Percentiles rank a stretch among this genome's conserved stretches.
Conservation (phyloP, 2,888 invertebrate genomes). For the Busseola fusca region DNA sequence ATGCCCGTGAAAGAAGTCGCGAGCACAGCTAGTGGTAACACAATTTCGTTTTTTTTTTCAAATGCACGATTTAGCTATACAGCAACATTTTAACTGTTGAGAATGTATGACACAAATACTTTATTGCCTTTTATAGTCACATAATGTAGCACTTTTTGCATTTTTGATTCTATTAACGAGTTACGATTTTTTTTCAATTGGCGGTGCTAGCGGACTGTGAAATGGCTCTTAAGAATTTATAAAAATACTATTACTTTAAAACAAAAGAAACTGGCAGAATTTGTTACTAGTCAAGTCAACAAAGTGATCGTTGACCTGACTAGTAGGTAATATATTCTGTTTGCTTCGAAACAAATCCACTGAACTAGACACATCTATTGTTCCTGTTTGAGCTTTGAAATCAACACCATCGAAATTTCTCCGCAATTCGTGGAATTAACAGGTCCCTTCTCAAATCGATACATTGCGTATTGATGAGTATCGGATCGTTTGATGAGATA, state of each 20-base stretch:
- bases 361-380: neutral
- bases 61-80: too few species aligned
- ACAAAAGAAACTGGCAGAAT: neutral
- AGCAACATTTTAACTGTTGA: too few species aligned
- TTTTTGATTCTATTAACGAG: too few species aligned
- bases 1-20: too few species aligned
- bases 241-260: neutral
- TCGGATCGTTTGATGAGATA: neutral
- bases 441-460: slow-evolving; percentile 1
- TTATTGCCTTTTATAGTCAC: too few species aligned
- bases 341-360: neutral
- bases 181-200: too few species aligned
- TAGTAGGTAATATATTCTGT: neutral
- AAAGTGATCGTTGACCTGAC: neutral
- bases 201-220: too few species aligned
- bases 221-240: too few species aligned
- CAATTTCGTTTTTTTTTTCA: too few species aligned
- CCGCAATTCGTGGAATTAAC: neutral
- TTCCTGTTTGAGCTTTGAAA: neutral
- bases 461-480: slow-evolving; percentile 6
- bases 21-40: neutral
- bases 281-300: neutral
- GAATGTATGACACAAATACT: too few species aligned
- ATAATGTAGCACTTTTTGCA: too few species aligned
- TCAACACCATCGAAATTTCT: neutral